These are phyloP conservation scores for Dicranocentrus wangi DNA, from an alignment of 2,888 invertebrate species.

Conservation along the genomic window DNA sequence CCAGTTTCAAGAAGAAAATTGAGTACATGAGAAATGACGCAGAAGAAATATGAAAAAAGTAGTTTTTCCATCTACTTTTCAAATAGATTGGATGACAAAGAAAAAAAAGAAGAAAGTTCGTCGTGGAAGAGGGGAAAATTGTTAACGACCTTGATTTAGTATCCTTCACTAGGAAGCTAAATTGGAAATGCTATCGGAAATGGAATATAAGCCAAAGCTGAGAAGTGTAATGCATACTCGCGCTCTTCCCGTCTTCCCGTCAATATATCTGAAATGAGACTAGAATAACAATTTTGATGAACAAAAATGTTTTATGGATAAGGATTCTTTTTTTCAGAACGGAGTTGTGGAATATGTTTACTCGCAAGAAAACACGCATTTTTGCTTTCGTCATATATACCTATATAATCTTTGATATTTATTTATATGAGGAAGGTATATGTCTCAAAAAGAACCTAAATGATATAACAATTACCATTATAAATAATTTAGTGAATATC, in stretches of 20 bases:
- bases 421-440: not conserved
- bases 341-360: not conserved
- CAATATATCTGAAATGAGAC: not conserved
- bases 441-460: not conserved
- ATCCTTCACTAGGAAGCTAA: conserved; percentile 10
- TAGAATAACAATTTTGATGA: not conserved
- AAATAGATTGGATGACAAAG: conserved; percentile 21
- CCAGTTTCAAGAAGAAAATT: conserved; percentile 6
- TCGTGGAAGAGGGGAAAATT: conserved; percentile 3
- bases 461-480: not conserved
- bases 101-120: conserved; percentile 24
- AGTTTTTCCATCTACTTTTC: not conserved
- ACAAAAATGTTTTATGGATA: conserved; percentile 15
- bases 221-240: conserved; percentile 8
- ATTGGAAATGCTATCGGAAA: conserved; percentile 26
- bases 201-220: conserved; percentile 16
- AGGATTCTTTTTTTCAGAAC: not conserved
- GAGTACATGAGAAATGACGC: conserved; percentile 32
- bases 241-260: not conserved
- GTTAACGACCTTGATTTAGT: conserved; percentile 8
- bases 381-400: no score
- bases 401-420: not conserved
- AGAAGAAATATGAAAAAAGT: conserved; percentile 39
- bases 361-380: not conserved
- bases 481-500: conserved; percentile 2